These are phyloP conservation scores for Cygnus buccinator DNA, from an alignment of 2,113 vertebrate species.

Conservation along the genomic window DNA sequence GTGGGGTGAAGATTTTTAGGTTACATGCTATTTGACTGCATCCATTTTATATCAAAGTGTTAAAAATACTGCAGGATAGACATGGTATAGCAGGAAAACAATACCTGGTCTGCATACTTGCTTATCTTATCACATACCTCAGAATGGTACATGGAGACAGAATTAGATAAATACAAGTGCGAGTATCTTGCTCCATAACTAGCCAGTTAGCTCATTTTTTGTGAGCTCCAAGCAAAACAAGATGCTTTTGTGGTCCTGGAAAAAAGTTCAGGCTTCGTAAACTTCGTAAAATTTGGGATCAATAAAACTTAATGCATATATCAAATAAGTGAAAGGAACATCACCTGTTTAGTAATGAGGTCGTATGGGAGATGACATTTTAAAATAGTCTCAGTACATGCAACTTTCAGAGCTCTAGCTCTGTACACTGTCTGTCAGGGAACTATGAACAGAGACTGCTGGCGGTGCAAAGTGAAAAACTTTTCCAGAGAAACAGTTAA, in stretches of 20 bases:
- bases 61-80: not conserved
- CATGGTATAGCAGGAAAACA: not conserved
- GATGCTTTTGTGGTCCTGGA: not conserved
- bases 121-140: not conserved
- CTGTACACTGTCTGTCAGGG: not conserved
- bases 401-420: not conserved
- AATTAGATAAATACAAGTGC: not conserved
- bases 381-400: not conserved
- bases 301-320: not conserved
- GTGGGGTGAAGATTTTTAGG: not conserved
- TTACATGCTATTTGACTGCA: not conserved
- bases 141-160: not conserved
- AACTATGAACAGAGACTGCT: not conserved
- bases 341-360: not conserved
- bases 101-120: not conserved
- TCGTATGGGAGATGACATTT: rapidly evolving
- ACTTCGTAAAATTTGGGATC: not conserved
- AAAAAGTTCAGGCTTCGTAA: not conserved
- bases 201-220: not conserved
- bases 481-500: not conserved
- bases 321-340: not conserved
- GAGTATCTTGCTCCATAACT: not conserved
- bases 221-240: not conserved
- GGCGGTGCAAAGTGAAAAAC: not conserved
- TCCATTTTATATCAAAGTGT: not conserved